Base-by-base conservation (phyloP, 92 coral and sea anemone genomes). In the Parazoanthus darwini region DNA sequence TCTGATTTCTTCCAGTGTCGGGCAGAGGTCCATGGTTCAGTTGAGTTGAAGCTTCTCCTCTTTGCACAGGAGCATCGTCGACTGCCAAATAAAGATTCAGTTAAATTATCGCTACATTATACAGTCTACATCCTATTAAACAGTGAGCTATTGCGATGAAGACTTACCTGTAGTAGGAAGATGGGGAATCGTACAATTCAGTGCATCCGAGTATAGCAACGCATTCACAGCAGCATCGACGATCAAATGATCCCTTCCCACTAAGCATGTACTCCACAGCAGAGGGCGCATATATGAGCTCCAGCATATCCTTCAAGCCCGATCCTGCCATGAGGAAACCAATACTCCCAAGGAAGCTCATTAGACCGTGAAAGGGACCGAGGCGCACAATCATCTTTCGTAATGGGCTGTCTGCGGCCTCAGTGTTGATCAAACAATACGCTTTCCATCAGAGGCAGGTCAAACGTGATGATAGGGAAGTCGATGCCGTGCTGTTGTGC, bases 391-490 rank as follows among this genome's bases (percentile, higher is more conserved):
- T 88, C 22, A 85, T 39, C 46, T 87, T 91, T 6, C 89, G 59
- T 66, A 91, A 35, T 14, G 29, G 85, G n/a, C 88, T 91, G 68
- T 26, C 43, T 16, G 20, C 0, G 9, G 85, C 26, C 67, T 82
- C 88, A 11, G 91, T 87, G 42, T 82, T 37, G 46, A 76, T 77
- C 7, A 91, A 5, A 15, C 26, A 7, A 35, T 22, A 88, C 0
- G 91, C 93, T 20, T 91, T 85, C 88, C 82, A 91, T 82, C 84
- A 91, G 71, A 39, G 94, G 90, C 77, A 86, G 94, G 51, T 91
- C 91, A 16, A 88, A 88, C 10, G 89, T 91, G 0, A 88, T 14
- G 10, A 84, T 77, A 16, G 91, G 82, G 3, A 46, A 3, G 11
- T 4, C 25, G 42, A 81, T 73, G 74, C 68, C 26, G 74, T 88